Conservation (phyloP, 2,113 vertebrate species). For the Anser cygnoides region DNA sequence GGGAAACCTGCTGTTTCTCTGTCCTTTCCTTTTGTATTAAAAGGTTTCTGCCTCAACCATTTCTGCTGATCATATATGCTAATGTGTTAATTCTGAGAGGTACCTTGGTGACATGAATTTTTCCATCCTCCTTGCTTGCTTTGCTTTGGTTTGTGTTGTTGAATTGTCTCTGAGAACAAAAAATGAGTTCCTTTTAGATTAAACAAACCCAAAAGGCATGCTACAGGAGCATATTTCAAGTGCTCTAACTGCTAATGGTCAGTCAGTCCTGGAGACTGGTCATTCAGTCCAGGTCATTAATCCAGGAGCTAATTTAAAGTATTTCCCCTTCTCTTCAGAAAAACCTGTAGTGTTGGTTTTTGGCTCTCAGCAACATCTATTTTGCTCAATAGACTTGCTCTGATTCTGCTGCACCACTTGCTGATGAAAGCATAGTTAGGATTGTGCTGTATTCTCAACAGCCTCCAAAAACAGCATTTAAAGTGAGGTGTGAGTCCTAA, state of each 20-base stretch:
- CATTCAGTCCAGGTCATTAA: background rate
- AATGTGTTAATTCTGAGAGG: background rate
- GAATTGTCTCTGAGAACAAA: background rate
- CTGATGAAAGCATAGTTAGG: background rate
- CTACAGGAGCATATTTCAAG: background rate
- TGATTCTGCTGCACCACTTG: background rate
- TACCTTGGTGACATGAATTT: background rate
- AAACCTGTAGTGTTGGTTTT: background rate
- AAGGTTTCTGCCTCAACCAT: background rate
- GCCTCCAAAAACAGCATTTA: background rate
- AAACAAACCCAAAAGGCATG: background rate
- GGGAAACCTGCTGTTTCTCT: background rate
- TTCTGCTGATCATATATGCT: background rate
- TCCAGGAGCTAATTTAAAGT: background rate
- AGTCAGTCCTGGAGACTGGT: no score
- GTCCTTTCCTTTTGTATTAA: background rate
- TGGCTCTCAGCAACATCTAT: background rate
- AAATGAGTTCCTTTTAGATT: background rate
- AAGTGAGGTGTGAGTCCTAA: background rate
- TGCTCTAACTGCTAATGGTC: background rate
- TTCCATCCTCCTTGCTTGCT: background rate
- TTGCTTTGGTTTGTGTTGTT: background rate
- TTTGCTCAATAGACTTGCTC: background rate
- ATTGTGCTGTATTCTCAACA: background rate
- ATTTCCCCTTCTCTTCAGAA: background rate